Conservation (phyloP, 2,797 vertebrate genomes). For the Eulemur mongoz region DNA sequence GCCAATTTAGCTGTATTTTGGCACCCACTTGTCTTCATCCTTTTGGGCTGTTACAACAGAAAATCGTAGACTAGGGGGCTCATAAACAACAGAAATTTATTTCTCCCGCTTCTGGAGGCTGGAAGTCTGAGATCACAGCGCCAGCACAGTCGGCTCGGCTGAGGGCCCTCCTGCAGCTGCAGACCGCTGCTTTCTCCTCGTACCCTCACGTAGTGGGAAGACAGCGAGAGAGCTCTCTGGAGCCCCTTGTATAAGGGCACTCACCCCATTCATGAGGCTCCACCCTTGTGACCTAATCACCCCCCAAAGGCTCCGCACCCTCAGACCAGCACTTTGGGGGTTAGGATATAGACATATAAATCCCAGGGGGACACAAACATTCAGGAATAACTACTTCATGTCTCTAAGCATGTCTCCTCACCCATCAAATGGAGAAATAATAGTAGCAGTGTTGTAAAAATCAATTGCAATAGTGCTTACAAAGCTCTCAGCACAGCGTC, state of each 20-base stretch:
- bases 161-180: background rate
- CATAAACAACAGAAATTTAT: background rate
- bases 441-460: background rate
- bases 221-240: background rate
- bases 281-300: background rate
- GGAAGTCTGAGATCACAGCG: background rate
- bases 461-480: background rate
- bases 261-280: background rate
- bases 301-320: background rate
- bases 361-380: too few relatives aligned
- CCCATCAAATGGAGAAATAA: background rate
- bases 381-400: background rate
- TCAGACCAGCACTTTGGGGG: background rate
- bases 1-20: background rate
- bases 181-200: background rate
- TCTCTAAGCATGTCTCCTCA: background rate
- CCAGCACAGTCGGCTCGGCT: background rate
- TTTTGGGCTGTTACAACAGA: background rate
- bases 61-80: background rate
- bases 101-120: background rate
- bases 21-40: background rate
- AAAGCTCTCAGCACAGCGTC: background rate
- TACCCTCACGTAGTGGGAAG: too few relatives aligned
- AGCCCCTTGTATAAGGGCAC: background rate
- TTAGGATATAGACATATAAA: background rate